A percentile compares a stretch with the other conserved stretches of the same genome.
Evolutionary conservation across 2,113 vertebrate species (phyloP).

Genomic region (Chlorocebus sabaeus): DNA sequence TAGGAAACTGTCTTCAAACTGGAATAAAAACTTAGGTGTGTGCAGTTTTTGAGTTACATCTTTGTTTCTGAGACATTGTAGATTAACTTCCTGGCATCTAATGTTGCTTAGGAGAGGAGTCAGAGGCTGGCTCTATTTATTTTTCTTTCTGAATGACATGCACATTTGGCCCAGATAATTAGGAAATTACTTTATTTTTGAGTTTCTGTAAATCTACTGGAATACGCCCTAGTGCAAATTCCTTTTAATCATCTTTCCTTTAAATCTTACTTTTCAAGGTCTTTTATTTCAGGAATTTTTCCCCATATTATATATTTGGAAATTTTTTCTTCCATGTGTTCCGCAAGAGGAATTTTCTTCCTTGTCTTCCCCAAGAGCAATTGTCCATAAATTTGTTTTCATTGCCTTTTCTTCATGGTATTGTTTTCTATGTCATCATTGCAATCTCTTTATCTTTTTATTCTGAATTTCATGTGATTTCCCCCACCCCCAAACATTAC

Average conservation of each 20-base stretch:
- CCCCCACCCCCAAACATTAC: background rate
- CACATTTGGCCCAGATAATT: background rate
- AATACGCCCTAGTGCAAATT: background rate
- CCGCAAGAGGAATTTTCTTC: background rate
- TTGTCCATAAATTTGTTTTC: background rate
- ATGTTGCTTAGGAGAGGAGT: background rate
- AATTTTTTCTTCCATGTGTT: background rate
- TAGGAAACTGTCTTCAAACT: constrained; percentile 6
- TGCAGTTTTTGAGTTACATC: background rate
- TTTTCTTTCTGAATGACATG: background rate
- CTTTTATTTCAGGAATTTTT: background rate
- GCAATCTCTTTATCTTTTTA: background rate
- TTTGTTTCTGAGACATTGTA: background rate
- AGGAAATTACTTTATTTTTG: background rate
- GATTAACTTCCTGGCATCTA: background rate
- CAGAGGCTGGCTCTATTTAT: background rate
- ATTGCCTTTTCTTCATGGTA: background rate
- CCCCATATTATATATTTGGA: background rate
- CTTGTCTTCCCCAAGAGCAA: background rate
- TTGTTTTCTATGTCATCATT: background rate
- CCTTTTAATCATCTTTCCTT: background rate
- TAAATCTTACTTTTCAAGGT: background rate
- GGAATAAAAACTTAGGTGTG: background rate
- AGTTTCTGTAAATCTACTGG: background rate
- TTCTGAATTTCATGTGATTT: background rate